phyloP scores from a whole-genome alignment of 2,113 vertebrate genomes.

The Uria lomvia region DNA sequence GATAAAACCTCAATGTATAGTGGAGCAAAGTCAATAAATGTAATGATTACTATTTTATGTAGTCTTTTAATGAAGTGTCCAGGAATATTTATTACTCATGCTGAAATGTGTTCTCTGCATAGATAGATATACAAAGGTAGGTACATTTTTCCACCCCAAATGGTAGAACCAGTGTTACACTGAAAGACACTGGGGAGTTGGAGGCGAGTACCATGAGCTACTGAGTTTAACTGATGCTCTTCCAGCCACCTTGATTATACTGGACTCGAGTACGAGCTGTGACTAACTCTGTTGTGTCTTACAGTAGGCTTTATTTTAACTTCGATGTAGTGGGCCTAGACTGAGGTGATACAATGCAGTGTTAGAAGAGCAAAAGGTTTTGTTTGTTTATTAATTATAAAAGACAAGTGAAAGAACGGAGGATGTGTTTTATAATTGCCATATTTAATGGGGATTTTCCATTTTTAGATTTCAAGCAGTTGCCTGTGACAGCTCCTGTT shows the following conservation, averaged over 20 bases:
- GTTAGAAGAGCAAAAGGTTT: background rate
- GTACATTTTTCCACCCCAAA: background rate
- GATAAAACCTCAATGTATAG: background rate
- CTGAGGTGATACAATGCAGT: background rate
- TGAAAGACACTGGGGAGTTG: background rate
- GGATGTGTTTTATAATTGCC: background rate
- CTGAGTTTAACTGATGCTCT: background rate
- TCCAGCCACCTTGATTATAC: background rate
- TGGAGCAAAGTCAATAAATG: background rate
- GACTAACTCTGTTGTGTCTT: background rate
- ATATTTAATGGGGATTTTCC: slow-evolving; percentile 18
- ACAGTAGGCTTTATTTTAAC: background rate
- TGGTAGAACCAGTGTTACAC: background rate
- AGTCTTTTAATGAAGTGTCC: background rate
- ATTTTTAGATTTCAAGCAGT: background rate
- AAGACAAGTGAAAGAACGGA: background rate
- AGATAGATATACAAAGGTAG: background rate
- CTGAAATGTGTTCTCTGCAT: background rate
- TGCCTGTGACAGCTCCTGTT: slow-evolving; percentile 8
- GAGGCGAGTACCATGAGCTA: background rate
- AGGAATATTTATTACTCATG: background rate
- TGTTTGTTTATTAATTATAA: background rate
- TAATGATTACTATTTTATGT: background rate
- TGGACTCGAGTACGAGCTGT: fast-evolving
- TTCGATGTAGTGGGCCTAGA: background rate